phyloP scores from a whole-genome alignment of 2,797 vertebrate species.

The Tokudaia tokunoshimensis region DNA sequence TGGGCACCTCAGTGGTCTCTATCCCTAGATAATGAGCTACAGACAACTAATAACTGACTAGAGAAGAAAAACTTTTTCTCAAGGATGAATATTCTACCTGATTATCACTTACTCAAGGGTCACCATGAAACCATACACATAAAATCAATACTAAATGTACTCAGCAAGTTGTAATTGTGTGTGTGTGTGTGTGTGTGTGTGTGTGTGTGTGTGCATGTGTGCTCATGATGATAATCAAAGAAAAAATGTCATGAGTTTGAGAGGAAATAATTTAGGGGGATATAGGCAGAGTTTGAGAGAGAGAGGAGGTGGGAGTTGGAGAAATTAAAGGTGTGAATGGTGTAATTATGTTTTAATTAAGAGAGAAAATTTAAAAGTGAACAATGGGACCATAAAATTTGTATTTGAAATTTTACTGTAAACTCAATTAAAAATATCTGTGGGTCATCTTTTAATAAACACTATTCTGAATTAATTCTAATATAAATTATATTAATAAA shows the following conservation, averaged over 20 bases:
- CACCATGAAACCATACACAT: neutral
- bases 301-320: neutral
- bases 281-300: too few species aligned
- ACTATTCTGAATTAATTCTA: neutral
- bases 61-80: neutral
- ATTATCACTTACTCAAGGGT: neutral
- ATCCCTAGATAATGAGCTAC: neutral
- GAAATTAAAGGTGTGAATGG: neutral
- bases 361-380: neutral
- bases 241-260: neutral
- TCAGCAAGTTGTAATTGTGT: neutral
- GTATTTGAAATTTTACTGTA: neutral
- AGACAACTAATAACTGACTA: neutral
- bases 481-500: constrained; percentile 13
- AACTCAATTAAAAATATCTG: neutral
- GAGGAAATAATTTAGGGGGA: neutral
- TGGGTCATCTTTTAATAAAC: constrained; percentile 19
- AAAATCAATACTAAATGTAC: neutral
- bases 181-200: neutral
- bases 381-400: neutral
- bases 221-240: neutral
- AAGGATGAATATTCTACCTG: neutral
- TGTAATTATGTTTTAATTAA: neutral
- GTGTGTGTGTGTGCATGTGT: neutral
- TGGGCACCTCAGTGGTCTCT: neutral